Evolutionary conservation across 2,797 vertebrate genomes (phyloP), one percentile per base, ranked within the genome.

Genomic region (Helarctos malayanus): DNA sequence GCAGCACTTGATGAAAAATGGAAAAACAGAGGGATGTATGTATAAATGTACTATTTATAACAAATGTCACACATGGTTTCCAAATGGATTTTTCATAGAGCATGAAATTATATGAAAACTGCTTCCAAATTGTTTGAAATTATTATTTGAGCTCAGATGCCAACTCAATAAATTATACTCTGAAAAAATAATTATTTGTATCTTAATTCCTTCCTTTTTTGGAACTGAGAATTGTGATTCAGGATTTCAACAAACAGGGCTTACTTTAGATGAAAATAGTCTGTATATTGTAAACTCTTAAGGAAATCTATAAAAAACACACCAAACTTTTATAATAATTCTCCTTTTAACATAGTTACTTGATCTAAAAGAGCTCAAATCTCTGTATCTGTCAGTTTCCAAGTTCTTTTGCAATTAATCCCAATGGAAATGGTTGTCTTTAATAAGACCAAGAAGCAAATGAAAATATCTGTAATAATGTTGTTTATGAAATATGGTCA

Each of bases 111-210:
- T 95, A 95, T 88, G 61, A 96, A 98, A 98, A 79, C 84, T 97
- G 82, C 65, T 98, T 98, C 91, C 81, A 98, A 98, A 98, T 56
- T 93, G 75, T 97, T 97, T 97, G 84, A 98, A 97, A 97, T 96
- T 97, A 98, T 98, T 98, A 97, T 85, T 98, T 98, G 93, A 96
- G 65, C 41, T 98, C 41, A 95, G 94, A 95, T 95, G 92, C 97
- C 97, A 98, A 96, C 96, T 98, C 91, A 96, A 93, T 94, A 98
- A 97, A 98, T 98, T 98, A 96, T 97, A 79, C 79, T 92, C 96
- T 98, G 97, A 97, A 97, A 97, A 98, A 98, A 98, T 97, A 98
- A 98, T 98, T 98, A 90, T 76, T 59, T 96, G n/a, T 79, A 71
- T 97, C 95, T 95, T 97, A 98, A 98, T 98, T 97, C 91, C 49